Evolutionary conservation across 2,888 invertebrate genomes (phyloP), one percentile per base, ranked within the genome.

Genomic region (Drosophila kambysellisi): DNA sequence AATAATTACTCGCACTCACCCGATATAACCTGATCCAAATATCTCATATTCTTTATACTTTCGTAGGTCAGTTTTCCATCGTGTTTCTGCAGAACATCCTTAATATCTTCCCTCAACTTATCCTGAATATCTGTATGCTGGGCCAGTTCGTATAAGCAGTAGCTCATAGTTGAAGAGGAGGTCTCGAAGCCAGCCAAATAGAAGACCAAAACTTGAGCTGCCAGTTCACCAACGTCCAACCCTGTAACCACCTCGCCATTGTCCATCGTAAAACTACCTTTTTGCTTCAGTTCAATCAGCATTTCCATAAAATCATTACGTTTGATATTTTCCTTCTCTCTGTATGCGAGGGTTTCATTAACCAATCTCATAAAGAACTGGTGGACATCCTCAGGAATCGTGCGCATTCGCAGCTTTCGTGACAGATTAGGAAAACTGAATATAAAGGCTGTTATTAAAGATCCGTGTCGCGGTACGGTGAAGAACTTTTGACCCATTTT

Each of bases 151-250:
- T 93, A 94, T 2, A 94, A 74, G 6, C 92, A 91, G 78, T 93
- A 94, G 30, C 93, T 92, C 82, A 94, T 91, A 0, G 93, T 93
- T 0, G 94, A 92, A 1, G 93, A 92, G 0, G 94, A 94, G 0
- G 94, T 94, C 82, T 95, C 95, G 64, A 93, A 94, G 2, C 95
- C 95, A 33, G 94, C 95, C 9, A 91, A 64, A 73, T 94, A 94
- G 72, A 95, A 95, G 2, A 94, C 90, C 51, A 94, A 93, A 20
- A 94, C 94, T 60, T 95, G 95, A 0, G 95, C 94, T 0, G 94
- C 92, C 7, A 95, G 81, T n/a, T 95, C 84, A 1, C 94, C 92
- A 9, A 94, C 87, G 0, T 74, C 63, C 68, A 89, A 52, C 54
- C 78, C 87, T 5, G 68, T 76, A 53, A 87, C 35, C 5, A 87